Base-by-base conservation (phyloP, 1,140 invertebrate species). In the Pachyrhynchus sulphureomaculatus region DNA sequence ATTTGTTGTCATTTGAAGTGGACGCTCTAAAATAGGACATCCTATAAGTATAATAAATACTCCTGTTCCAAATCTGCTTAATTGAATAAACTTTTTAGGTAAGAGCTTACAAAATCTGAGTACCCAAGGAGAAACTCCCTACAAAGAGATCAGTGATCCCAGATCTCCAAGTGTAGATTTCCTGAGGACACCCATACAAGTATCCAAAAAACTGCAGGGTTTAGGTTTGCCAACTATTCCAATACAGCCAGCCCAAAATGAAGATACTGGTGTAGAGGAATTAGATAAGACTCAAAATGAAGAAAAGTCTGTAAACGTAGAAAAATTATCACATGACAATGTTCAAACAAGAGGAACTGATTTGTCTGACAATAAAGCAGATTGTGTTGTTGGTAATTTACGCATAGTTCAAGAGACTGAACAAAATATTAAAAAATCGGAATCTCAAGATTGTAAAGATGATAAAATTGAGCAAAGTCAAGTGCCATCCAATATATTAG, bases 101-200 rank as follows among this genome's bases (percentile, higher is more conserved):
- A 29, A 47, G 10, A 47, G 21, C n/a, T 29, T 47, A 13, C 39
- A 48, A 4, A 55, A 45, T 36, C 17, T 24, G 4, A 21, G 4
- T 8, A 48, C 13, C 15, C 39, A 15, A 55, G 29, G 36, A 4
- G 17, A 42, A 12, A 20, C 39, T 20, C 21, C 39, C 10, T 42
- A 42, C 17, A 8, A 18, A 20, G 39, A 42, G 21, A 18, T 42
- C 8, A 17, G 4, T 42, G 65, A 65, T 52, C 65, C 65, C 9
- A 47, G 65, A 10, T 67, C 65, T 32, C 65, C 65, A 4, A 56
- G 39, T n/a, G 56, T 33, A 37, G 62, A 64, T 54, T 64, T 64
- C 32, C 9, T 53, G 4, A 29, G 64, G 29, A 66, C 64, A 21
- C 64, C 64, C 8, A 51, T 67, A 23, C 49, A 56, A 36, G 44